Evolutionary conservation across 2,797 vertebrate species (phyloP), one percentile per base, ranked within the genome.

Genomic region (Phoxinus dragarum): DNA sequence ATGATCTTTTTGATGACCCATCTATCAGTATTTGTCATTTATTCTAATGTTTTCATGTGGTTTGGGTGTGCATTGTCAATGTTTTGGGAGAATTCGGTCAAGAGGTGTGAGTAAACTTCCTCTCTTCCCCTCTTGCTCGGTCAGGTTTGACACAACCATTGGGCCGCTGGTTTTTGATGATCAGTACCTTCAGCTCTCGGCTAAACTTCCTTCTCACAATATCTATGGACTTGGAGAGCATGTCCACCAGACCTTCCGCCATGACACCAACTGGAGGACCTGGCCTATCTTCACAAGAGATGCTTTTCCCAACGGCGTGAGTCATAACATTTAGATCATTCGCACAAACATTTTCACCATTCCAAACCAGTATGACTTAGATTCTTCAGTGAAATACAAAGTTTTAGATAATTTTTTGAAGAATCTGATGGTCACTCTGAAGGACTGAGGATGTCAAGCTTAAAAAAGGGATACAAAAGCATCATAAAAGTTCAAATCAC

Each of bases 191-290:
- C 98, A 99, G 92, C 89, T 99, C 0, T 97, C 97, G 4, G 94
- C 96, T 74, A 96, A 88, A 84, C 93, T 99, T 3, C 96, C 97
- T 3, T 98, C 97, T 56, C 83, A 91, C 82, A 97, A 98, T 64
- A 96, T 99, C 68, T 99, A 99, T 1, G 98, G 98, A 0, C 90
- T 99, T 3, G 98, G 98, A 4, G 98, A 99, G 81, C 98, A 99
- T 0, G 96, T 99, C 59, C 98, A 99, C 83, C 93, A 88, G 72
- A 91, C 94, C 10, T 99, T 95, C 92, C 95, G 83, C 2, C 98
- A 98, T 27, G 93, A 97, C 5, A 94, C 94, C 17, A 91, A 97
- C 88, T 99, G 98, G 98, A 99, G 87, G 91, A 99, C 96, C 1
- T 99, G 98, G 98, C 94, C 98, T 2, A 94, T 99, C 5, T 98